These are phyloP conservation scores for Macrostomum cliftonense DNA, from an alignment of 2,888 invertebrate species.

Conservation along the genomic window DNA sequence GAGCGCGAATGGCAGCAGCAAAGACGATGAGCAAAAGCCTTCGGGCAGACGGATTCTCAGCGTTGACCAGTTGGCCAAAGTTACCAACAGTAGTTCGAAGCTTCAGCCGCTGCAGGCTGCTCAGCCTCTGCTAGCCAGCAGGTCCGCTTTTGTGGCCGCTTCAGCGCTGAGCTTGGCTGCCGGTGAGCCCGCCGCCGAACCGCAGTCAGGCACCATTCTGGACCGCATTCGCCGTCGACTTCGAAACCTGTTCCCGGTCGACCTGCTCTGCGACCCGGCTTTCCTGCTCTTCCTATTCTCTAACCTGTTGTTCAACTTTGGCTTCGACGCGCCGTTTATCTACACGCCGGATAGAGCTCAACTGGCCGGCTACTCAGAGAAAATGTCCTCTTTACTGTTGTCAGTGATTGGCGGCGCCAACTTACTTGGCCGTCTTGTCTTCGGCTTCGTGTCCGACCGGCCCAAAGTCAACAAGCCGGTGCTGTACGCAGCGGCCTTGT, in stretches of 20 bases:
- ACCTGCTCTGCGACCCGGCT: constrained; percentile 61
- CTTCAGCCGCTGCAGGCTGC: no score
- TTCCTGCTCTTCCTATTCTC: constrained; percentile 69
- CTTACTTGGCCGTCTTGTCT: constrained; percentile 65
- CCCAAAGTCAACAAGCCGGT: constrained; percentile 65
- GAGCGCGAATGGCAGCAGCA: no score
- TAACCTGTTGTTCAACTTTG: constrained; percentile 75
- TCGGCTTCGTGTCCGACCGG: constrained; percentile 28
- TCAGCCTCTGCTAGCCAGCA: not conserved
- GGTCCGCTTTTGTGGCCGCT: no score
- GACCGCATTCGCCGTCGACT: constrained; percentile 1
- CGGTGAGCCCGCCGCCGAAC: constrained; percentile 12
- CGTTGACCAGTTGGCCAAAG: no score
- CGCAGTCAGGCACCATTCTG: no score
- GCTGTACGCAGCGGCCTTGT: constrained; percentile 70
- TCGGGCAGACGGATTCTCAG: no score
- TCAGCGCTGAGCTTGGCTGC: constrained; percentile 4
- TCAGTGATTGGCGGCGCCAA: constrained; percentile 77
- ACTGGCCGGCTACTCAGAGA: constrained; percentile 24
- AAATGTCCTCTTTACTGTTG: constrained; percentile 50
- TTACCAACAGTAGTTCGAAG: no score
- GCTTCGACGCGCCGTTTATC: constrained; percentile 78
- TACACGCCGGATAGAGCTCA: constrained; percentile 56
- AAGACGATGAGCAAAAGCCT: no score
- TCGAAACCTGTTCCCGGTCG: constrained; percentile 57